Conservation (phyloP, 2,113 vertebrate species). For the Phalacrocorax aristotelis region DNA sequence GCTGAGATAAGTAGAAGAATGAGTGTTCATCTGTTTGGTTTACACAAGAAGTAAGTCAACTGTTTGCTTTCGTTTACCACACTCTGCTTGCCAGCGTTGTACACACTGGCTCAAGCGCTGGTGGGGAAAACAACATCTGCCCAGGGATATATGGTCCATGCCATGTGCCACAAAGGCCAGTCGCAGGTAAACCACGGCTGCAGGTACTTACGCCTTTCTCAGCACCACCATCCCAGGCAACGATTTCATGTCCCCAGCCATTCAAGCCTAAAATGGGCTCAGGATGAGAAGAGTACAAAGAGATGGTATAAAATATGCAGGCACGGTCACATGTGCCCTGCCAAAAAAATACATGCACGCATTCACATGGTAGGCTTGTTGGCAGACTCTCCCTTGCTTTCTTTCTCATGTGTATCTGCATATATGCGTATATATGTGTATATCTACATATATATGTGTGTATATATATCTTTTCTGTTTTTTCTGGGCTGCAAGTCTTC, state of each 20-base stretch:
- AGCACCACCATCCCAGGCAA: not conserved
- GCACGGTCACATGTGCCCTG: not conserved
- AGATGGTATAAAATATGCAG: not conserved
- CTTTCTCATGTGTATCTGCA: constrained; percentile 28
- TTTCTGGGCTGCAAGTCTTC: not conserved
- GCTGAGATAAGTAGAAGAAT: not conserved
- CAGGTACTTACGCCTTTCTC: fast-evolving
- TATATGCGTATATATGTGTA: not conserved
- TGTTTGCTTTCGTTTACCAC: not conserved
- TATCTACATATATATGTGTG: not conserved
- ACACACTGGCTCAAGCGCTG: not conserved
- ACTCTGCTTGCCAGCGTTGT: not conserved
- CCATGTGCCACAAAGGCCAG: fast-evolving
- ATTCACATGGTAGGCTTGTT: not conserved
- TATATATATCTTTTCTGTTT: not conserved
- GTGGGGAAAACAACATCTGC: not conserved
- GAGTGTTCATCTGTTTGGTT: not conserved
- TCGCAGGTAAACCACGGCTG: fast-evolving
- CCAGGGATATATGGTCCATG: not conserved
- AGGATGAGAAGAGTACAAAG: not conserved
- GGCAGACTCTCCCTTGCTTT: not conserved
- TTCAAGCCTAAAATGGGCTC: not conserved
- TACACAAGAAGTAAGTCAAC: not conserved
- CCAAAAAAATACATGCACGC: not conserved
- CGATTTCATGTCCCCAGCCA: fast-evolving